A percentile compares a stretch with the other conserved stretches of the same genome.
phyloP scores from a whole-genome alignment of 2,888 invertebrate species.

The Acanthosepion pharaonis region DNA sequence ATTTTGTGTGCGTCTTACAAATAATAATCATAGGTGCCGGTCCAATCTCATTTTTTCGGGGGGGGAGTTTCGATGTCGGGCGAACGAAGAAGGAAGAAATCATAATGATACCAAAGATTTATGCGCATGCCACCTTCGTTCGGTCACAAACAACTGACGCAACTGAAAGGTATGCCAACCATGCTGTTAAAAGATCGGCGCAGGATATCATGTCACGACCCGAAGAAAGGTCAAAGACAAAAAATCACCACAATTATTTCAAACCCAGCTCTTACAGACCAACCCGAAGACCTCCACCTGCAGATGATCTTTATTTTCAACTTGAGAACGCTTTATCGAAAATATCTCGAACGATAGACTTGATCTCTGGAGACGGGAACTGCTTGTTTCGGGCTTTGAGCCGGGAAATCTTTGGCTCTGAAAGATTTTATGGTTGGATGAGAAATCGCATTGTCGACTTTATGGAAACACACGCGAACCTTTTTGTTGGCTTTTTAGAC shows the following conservation, averaged over 20 bases:
- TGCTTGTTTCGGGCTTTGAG: conserved; percentile 45
- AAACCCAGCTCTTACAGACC: not conserved
- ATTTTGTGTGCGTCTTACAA: not conserved
- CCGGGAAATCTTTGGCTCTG: not conserved
- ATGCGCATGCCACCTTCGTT: not conserved
- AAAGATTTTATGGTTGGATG: conserved; percentile 5
- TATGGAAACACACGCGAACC: not conserved
- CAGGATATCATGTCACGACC: not conserved
- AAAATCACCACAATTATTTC: not conserved
- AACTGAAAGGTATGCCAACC: not conserved
- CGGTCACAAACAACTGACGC: not conserved
- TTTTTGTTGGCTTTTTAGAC: conserved; percentile 8
- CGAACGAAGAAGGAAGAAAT: not conserved
- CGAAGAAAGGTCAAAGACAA: conserved; percentile 20
- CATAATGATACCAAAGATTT: not conserved
- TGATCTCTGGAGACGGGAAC: conserved; percentile 42
- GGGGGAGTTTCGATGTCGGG: not conserved
- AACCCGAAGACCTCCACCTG: not conserved
- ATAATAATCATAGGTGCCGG: not conserved
- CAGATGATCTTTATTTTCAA: not conserved
- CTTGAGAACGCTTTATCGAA: conserved; percentile 4
- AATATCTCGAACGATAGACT: not conserved
- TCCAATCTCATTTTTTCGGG: not conserved
- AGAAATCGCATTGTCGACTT: conserved; percentile 18
- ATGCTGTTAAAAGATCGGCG: not conserved